A percentile compares a stretch with the other conserved stretches of the same genome.
Evolutionary conservation across 2,113 vertebrate genomes (phyloP).

Genomic region (Phainopepla nitens): DNA sequence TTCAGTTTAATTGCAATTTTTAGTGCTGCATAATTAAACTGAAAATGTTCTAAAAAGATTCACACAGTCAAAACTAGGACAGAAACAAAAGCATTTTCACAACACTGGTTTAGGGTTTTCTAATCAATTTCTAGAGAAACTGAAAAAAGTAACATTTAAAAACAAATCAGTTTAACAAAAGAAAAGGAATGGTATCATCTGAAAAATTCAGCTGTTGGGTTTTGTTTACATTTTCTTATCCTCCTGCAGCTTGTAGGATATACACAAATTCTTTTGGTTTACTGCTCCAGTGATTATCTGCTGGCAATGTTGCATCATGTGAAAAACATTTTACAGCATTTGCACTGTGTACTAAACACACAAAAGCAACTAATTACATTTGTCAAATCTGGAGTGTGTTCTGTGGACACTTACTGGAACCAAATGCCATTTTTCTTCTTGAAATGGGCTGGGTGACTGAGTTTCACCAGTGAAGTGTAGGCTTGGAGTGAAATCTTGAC

Average conservation of each 20-base stretch:
- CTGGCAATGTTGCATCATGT: conserved; percentile 36
- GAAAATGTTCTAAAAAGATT: conserved; percentile 42
- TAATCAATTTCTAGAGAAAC: neutral
- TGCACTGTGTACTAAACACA: conserved; percentile 32
- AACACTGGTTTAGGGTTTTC: neutral
- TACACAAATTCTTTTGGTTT: conserved; percentile 55
- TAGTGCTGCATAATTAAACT: conserved; percentile 63
- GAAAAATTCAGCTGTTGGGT: conserved; percentile 33
- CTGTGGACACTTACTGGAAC: neutral
- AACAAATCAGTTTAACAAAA: neutral
- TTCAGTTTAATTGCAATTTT: conserved; percentile 66
- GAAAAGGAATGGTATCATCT: neutral
- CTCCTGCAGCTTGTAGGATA: conserved; percentile 28
- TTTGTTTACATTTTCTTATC: conserved; percentile 57
- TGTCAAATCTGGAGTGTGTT: neutral
- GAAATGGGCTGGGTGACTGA: neutral
- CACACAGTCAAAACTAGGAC: conserved; percentile 7
- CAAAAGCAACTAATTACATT: conserved; percentile 49
- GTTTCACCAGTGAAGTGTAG: neutral
- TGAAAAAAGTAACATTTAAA: conserved; percentile 12
- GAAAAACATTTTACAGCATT: conserved; percentile 45
- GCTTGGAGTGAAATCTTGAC: neutral
- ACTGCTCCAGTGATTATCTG: conserved; percentile 58
- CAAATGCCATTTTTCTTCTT: neutral
- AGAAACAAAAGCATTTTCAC: conserved; percentile 32